Evolutionary conservation across 2,888 invertebrate species (phyloP).

Genomic region (Andrena haemorrhoa): DNA sequence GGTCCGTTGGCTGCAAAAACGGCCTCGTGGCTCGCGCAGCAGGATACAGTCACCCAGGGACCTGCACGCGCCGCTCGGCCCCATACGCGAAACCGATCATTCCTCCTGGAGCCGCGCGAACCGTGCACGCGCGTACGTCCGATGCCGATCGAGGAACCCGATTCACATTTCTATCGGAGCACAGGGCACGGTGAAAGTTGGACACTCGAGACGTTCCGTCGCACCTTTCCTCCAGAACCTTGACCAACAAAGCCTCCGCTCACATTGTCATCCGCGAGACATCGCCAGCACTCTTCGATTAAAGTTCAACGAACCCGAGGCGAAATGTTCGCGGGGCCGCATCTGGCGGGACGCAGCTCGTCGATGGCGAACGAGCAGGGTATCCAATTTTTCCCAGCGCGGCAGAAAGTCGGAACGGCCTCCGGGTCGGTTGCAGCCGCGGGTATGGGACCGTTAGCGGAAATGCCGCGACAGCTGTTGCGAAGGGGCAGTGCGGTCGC

Average conservation of each 20-base stretch:
- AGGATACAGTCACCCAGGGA: slow-evolving; percentile 6
- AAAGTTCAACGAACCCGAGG: neutral
- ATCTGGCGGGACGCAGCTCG: neutral
- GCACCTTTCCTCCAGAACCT: slow-evolving; percentile 29
- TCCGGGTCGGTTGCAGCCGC: no score
- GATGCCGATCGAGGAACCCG: neutral
- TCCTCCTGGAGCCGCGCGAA: neutral
- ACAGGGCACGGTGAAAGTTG: slow-evolving; percentile 33
- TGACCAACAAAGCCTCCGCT: slow-evolving; percentile 28
- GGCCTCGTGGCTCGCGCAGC: slow-evolving; percentile 47
- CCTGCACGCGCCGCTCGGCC: neutral
- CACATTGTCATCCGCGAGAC: neutral
- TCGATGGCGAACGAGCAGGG: neutral
- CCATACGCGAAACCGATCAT: neutral
- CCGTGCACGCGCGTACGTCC: neutral
- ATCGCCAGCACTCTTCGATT: neutral
- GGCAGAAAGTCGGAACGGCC: neutral
- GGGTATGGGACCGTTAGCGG: neutral
- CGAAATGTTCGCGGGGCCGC: neutral
- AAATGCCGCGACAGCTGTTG: slow-evolving; percentile 56
- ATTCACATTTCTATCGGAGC: slow-evolving; percentile 25
- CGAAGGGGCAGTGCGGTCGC: neutral
- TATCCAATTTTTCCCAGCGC: no score
- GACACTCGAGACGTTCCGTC: neutral
- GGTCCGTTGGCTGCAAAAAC: slow-evolving; percentile 55